Percentiles rank a stretch among this genome's conserved stretches.
Conservation (phyloP, 2,888 invertebrate genomes). For the Sinohyriopsis cumingii region DNA sequence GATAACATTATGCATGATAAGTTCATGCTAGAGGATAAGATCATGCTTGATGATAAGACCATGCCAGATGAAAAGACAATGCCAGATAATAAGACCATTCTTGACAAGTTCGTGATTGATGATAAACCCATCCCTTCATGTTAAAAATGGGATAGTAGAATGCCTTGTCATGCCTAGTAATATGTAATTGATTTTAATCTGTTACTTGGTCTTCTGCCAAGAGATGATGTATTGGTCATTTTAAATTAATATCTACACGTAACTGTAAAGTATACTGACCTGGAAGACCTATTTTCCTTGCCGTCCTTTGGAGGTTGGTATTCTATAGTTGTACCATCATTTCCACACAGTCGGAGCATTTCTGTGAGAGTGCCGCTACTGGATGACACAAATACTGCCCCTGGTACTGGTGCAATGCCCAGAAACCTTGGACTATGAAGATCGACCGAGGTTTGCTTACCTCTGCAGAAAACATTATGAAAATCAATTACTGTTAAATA, state of each 20-base stretch:
- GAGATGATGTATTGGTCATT: not conserved
- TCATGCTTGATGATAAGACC: too few species aligned
- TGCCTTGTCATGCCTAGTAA: not conserved
- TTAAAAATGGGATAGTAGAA: too few species aligned
- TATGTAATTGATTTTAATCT: not conserved
- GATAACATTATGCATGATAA: too few species aligned
- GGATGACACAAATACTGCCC: conserved; percentile 67
- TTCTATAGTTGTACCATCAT: conserved; percentile 41
- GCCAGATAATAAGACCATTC: too few species aligned
- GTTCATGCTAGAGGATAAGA: too few species aligned
- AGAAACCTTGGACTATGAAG: conserved; percentile 64
- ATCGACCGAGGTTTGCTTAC: conserved; percentile 60
- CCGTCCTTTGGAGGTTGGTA: conserved; percentile 37
- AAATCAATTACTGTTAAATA: not conserved
- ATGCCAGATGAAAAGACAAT: too few species aligned
- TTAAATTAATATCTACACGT: not conserved
- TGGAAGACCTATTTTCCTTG: conserved; percentile 18
- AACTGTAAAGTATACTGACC: not conserved
- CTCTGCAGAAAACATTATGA: conserved; percentile 33
- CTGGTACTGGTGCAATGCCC: conserved; percentile 59
- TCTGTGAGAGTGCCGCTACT: conserved; percentile 59
- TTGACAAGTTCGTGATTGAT: too few species aligned
- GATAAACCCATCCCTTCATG: too few species aligned
- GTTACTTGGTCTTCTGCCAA: not conserved
- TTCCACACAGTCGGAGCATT: conserved; percentile 63